Base-by-base conservation (phyloP, 2,888 invertebrate genomes). In the Stomorhina lunata region DNA sequence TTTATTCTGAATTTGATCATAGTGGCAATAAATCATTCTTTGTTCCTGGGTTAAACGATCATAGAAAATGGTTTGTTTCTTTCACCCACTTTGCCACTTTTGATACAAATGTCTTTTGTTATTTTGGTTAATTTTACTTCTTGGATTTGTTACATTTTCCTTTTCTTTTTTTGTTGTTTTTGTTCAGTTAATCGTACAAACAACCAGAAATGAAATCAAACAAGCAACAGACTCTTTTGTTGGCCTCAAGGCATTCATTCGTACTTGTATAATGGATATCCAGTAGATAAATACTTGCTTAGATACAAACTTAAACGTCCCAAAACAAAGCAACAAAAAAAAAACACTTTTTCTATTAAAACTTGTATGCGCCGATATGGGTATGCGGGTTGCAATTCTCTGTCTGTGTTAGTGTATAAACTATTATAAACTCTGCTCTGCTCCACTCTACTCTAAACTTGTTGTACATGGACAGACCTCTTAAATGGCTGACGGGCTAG, bases 51-150 rank as follows among this genome's bases (percentile, higher is more conserved):
- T 68, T 68, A 55, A 68, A 68, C 55, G 68, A 68, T 68, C 40
- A 55, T 55, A 68, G 43, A 69, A 57, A 69, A 69, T 45, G 15
- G 43, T 57, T 57, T 69, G 69, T 57, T 69, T 57, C 32, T 65
- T 57, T 69, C 69, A 69, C 69, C 69, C 69, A 69, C 69, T 57
- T 69, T 45, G 43, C 69, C 43, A 45, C 43, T 69, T 69, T 69
- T 22, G 57, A 43, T 15, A 22, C 32, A 69, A 69, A 29, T 69
- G 22, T 20, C 32, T 32, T 17, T 45, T 40, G 55, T 55, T 29
- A 5, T 55, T 55, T 63, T 29, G 17, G 29, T 65, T 32, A 48
- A n/a, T 45, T 65, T 65, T 65, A 20, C n/a, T 7, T 65, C 65
- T 65, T 6, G 22, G 45, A 32, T 65, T 45, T 32, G 32, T 48